phyloP scores from a whole-genome alignment of 2,888 invertebrate species.

The Automeris io region DNA sequence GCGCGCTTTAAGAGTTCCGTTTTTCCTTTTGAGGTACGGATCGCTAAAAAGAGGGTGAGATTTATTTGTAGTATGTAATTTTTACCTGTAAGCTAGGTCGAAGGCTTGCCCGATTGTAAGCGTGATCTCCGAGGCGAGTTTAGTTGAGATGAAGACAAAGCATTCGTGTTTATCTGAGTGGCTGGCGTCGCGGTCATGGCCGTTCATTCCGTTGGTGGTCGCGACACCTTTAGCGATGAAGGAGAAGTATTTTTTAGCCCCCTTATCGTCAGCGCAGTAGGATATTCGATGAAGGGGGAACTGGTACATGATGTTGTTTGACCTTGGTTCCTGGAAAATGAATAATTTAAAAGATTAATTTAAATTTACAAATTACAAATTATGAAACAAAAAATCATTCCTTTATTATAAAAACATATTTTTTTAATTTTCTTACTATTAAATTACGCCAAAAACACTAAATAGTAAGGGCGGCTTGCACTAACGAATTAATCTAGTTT shows the following conservation, averaged over 20 bases:
- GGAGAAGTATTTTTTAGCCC: constrained; percentile 97
- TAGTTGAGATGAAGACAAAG: constrained; percentile 98
- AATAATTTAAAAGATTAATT: constrained; percentile 12
- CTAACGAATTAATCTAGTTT: no score
- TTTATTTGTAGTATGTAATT: constrained; percentile 5
- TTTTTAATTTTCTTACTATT: no score
- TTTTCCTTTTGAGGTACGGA: no score
- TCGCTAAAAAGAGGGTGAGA: no score
- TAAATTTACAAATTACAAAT: no score
- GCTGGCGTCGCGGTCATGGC: constrained; percentile 59
- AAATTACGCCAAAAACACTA: no score
- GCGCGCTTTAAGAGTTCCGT: no score
- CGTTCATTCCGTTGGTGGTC: constrained; percentile 49
- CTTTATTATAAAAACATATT: no score
- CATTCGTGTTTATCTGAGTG: constrained; percentile 90
- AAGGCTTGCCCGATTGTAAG: constrained; percentile 99
- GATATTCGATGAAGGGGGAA: constrained; percentile 98
- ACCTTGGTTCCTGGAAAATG: constrained; percentile 84
- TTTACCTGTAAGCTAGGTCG: constrained; percentile 93
- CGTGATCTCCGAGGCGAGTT: constrained; percentile 97
- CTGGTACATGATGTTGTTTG: constrained; percentile 91
- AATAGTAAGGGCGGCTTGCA: no score
- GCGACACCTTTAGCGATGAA: constrained; percentile 88
- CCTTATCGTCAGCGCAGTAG: constrained; percentile 99
- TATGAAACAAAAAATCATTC: no score